Conservation (phyloP, 53 echinoderm and acorn worm genomes). For the Paelopatides confundens region DNA sequence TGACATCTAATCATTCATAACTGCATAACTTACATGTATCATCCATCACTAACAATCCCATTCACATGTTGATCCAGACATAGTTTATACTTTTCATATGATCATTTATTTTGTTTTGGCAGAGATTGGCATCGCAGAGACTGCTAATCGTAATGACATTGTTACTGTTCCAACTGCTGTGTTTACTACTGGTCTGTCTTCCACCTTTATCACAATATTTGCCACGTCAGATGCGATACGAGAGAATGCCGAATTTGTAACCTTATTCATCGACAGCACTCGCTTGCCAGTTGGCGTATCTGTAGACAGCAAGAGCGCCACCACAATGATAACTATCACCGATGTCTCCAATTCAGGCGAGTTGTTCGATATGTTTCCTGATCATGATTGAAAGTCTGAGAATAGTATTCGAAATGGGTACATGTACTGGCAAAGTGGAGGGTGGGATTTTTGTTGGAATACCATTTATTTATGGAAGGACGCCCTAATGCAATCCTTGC, state of each 20-base stretch:
- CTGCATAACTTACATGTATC: too few relatives aligned
- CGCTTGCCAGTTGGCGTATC: background rate
- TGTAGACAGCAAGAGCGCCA: conserved; percentile 7
- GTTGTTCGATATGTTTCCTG: too few relatives aligned
- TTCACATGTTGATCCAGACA: too few relatives aligned
- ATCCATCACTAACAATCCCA: too few relatives aligned
- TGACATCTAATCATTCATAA: background rate
- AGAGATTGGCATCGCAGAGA: background rate
- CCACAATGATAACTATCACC: background rate
- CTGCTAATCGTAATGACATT: background rate
- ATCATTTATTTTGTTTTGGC: background rate
- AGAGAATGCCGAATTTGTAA: background rate
- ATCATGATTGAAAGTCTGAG: too few relatives aligned
- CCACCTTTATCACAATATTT: background rate
- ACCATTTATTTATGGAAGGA: too few relatives aligned
- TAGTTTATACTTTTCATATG: background rate
- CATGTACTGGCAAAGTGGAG: too few relatives aligned
- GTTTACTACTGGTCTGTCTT: background rate
- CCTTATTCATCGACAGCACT: background rate
- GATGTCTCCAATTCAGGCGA: background rate
- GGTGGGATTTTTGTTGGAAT: too few relatives aligned
- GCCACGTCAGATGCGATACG: background rate
- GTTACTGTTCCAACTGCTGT: background rate
- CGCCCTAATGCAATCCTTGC: too few relatives aligned
- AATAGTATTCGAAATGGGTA: too few relatives aligned